Base-by-base conservation (phyloP, 2,113 vertebrate species). In the Butastur rufipennis region DNA sequence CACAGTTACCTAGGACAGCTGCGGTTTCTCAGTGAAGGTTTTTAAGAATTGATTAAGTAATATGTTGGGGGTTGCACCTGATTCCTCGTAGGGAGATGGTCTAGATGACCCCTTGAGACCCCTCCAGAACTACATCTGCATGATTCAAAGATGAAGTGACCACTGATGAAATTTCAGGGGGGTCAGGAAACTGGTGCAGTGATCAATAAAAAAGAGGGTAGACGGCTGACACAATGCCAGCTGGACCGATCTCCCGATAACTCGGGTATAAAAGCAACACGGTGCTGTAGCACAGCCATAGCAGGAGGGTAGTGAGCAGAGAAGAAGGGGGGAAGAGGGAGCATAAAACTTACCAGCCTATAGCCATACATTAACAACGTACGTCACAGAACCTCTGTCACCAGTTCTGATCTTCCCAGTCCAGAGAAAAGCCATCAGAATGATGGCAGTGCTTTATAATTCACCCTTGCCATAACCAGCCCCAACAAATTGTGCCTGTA, bases 231-330 rank as follows among this genome's bases (percentile, higher is more conserved):
- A 43, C 20, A 65, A 3, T 31, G 20, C 40, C 52, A 65, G 12
- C 10, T 77, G 53, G 25, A 80, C 48, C 1, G 0, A 21, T 36
- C 20, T 53, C 18, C n/a, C 4, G 3, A n/a, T 82, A 90, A 36
- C 8, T 68, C 4, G 2, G 0, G 0, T 45, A 52, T 34, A 31
- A 81, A 79, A 72, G 40, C 12, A 61, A 16, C 42, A 87, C 1
- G 42, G 20, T n/a, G 19, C 13, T 90, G 38, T 32, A 73, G 11
- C 22, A 36, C 0, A 63, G 20, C 20, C 15, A 34, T 16, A 72
- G 26, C 56, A 50, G 26, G 23, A 66, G 31, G 21, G 7, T 10
- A 56, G 18, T 31, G 23, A 19, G 14, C 21, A 81, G 20, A 50
- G 52, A 74, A 70, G 48, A 66, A 66, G 13, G 10, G 9, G 20